phyloP scores from a whole-genome alignment of 2,797 vertebrate genomes.

The Bucorvus abyssinicus region DNA sequence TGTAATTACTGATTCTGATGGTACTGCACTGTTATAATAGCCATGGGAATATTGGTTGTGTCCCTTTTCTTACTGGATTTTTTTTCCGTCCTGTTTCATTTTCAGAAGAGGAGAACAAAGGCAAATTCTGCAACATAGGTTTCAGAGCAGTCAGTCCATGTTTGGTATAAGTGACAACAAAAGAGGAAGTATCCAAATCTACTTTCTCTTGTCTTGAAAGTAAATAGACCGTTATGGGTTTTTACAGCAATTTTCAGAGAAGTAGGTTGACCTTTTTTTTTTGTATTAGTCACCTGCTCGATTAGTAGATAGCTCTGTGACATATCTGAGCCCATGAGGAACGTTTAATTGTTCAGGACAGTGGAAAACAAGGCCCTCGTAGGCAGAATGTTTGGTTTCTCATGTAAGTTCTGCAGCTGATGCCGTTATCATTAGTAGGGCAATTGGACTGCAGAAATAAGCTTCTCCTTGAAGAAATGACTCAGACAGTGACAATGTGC shows the following conservation, averaged over 20 bases:
- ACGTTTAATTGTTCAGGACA: neutral
- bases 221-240: neutral
- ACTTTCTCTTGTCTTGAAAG: neutral
- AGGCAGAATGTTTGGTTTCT: neutral
- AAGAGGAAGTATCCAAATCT: neutral
- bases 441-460: neutral
- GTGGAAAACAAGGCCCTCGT: neutral
- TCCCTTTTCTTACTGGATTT: neutral
- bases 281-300: neutral
- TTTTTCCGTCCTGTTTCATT: neutral
- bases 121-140: neutral
- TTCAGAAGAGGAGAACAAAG: neutral
- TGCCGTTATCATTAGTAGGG: neutral
- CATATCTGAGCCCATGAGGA: accelerated
- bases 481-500: accelerated
- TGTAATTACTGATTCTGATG: neutral
- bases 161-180: neutral
- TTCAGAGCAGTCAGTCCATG: neutral
- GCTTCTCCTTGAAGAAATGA: neutral
- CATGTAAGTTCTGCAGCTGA: neutral
- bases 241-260: neutral
- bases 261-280: neutral
- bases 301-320: neutral
- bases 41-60: neutral
- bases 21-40: neutral